Evolutionary conservation across 2,113 vertebrate genomes (phyloP).

Genomic region (Sardina pilchardus): DNA sequence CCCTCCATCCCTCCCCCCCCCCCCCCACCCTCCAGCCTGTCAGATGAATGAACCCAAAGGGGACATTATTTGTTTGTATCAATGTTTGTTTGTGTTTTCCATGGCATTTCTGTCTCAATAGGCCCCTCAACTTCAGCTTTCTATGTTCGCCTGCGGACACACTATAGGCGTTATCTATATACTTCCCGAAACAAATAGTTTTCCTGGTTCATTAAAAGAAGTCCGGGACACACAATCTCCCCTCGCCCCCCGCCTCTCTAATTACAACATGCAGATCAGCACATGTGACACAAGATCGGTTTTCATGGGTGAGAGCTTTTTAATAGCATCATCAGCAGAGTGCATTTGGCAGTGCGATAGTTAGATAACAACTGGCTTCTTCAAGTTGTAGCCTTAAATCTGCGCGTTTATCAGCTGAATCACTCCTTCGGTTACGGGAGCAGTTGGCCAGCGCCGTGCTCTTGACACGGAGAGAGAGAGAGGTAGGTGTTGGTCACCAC

Average conservation of each 20-base stretch:
- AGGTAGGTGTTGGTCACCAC: constrained; percentile 40
- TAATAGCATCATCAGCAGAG: constrained; percentile 11
- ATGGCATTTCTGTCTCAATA: constrained; percentile 59
- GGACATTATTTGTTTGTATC: constrained; percentile 66
- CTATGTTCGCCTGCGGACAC: background rate
- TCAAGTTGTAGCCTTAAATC: background rate
- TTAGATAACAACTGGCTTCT: constrained; percentile 11
- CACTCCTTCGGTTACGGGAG: background rate
- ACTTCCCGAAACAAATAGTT: background rate
- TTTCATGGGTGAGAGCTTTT: constrained; percentile 17
- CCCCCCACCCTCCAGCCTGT: constrained; percentile 49
- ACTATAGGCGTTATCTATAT: background rate
- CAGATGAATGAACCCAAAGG: constrained; percentile 67
- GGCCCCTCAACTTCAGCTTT: background rate
- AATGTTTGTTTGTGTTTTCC: constrained; percentile 58
- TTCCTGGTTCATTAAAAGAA: constrained; percentile 10
- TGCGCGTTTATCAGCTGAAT: background rate
- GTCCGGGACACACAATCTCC: background rate
- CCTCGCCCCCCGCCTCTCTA: background rate
- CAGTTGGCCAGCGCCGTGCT: background rate
- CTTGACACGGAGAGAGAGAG: constrained; percentile 20
- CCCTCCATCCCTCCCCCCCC: constrained; percentile 47
- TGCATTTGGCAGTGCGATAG: background rate
- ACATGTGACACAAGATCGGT: constrained; percentile 9
- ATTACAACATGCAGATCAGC: constrained; percentile 17